Conservation (phyloP, 2,888 invertebrate genomes). For the Physocephala rufipes region DNA sequence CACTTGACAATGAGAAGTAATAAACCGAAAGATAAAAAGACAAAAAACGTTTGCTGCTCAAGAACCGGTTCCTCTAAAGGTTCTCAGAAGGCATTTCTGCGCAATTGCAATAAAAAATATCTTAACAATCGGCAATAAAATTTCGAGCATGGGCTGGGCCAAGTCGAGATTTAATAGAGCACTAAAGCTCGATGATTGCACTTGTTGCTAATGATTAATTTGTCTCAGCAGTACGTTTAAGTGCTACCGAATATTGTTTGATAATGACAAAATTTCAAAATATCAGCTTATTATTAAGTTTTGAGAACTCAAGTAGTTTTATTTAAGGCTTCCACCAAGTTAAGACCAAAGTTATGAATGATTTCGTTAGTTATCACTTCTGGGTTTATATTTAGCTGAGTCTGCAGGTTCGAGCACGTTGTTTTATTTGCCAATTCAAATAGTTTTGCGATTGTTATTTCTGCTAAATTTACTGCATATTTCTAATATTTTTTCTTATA, state of each 20-base stretch:
- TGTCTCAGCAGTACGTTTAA: background rate
- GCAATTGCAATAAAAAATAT: background rate
- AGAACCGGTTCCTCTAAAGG: conserved; percentile 16
- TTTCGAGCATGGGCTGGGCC: conserved; percentile 17
- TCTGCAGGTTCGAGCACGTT: no score
- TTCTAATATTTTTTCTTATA: conserved; percentile 23
- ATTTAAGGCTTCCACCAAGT: conserved; percentile 1
- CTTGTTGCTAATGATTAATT: conserved; percentile 9
- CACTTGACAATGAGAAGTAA: background rate
- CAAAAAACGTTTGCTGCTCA: background rate
- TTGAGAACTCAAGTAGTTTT: conserved; percentile 9
- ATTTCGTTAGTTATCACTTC: background rate
- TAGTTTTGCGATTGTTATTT: no score
- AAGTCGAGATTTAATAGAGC: conserved; percentile 17
- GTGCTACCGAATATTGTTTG: background rate
- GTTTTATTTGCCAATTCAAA: background rate
- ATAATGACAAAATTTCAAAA: no score
- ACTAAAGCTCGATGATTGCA: background rate
- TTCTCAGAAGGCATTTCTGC: conserved; percentile 10
- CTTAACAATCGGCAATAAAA: background rate
- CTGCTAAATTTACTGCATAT: no score
- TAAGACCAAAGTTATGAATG: background rate
- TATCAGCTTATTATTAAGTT: no score
- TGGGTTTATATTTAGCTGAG: no score
- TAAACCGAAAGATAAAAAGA: background rate